Conservation (phyloP, 2,888 invertebrate species). For the Drosophila stalkeri region DNA sequence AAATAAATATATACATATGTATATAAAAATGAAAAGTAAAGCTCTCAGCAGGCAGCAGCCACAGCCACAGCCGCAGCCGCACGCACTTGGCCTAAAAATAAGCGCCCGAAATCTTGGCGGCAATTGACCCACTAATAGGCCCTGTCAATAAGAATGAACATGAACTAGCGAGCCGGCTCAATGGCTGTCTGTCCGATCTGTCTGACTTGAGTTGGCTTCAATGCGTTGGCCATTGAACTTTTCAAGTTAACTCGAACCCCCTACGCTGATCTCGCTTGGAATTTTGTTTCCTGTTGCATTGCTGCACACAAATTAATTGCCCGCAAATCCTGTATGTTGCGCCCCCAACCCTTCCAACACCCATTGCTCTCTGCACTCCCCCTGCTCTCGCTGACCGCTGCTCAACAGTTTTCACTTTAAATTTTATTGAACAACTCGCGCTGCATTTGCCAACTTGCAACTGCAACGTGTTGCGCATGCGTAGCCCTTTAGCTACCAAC, state of each 20-base stretch:
- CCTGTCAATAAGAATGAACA: slow-evolving; percentile 70
- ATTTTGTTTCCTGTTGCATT: slow-evolving; percentile 69
- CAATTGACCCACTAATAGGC: slow-evolving; percentile 79
- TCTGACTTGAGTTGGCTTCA: slow-evolving; percentile 13
- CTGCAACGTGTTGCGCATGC: slow-evolving; percentile 78
- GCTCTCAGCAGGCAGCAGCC: slow-evolving; percentile 3
- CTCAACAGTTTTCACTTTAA: slow-evolving; percentile 80
- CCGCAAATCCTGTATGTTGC: slow-evolving; percentile 83
- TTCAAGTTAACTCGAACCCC: neutral
- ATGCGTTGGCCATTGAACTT: slow-evolving; percentile 70
- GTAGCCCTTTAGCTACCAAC: slow-evolving; percentile 32
- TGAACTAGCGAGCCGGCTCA: slow-evolving; percentile 36
- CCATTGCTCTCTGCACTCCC: neutral
- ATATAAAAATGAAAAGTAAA: slow-evolving; percentile 54
- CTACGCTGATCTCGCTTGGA: slow-evolving; percentile 9
- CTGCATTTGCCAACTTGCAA: slow-evolving; percentile 32
- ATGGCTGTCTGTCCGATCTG: slow-evolving; percentile 18
- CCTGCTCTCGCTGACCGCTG: slow-evolving; percentile 15
- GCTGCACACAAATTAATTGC: slow-evolving; percentile 82
- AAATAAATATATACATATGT: slow-evolving; percentile 35
- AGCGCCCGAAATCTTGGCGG: slow-evolving; percentile 43
- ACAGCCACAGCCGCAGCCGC: neutral
- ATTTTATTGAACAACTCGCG: slow-evolving; percentile 69
- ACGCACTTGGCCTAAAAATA: slow-evolving; percentile 66
- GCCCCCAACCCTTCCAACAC: slow-evolving; percentile 23